Evolutionary conservation across 1,140 invertebrate species (phyloP).

Genomic region (Zaprionus taronus): DNA sequence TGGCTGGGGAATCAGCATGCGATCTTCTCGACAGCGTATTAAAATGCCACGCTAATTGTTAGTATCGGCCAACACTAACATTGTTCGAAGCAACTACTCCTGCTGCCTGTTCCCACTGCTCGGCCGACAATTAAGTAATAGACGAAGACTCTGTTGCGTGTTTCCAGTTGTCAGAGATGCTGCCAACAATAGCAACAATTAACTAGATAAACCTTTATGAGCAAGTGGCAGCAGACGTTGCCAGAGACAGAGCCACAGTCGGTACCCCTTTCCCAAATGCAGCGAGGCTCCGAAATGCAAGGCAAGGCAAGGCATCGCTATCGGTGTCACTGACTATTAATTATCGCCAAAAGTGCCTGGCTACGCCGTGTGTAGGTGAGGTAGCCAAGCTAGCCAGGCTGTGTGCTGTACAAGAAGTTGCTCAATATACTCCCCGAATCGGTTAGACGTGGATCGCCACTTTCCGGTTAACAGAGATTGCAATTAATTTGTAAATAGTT

Average conservation of each 20-base stretch:
- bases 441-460: neutral
- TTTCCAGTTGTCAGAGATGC: conserved; percentile 34
- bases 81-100: neutral
- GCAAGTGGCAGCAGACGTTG: conserved; percentile 44
- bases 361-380: conserved; percentile 55
- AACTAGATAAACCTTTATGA: conserved; percentile 76
- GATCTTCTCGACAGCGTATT: conserved; percentile 80
- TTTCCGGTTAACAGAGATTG: conserved; percentile 24
- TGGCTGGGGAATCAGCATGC: conserved; percentile 72
- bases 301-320: conserved; percentile 54
- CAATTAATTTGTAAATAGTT: conserved; percentile 30
- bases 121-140: conserved; percentile 78
- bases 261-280: neutral
- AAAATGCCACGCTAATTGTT: conserved; percentile 83
- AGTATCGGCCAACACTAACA: conserved; percentile 50
- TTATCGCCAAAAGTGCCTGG: conserved; percentile 55
- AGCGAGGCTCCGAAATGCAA: conserved; percentile 6
- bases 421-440: conserved; percentile 2
- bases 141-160: conserved; percentile 68
- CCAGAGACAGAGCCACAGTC: conserved; percentile 8
- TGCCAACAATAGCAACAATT: conserved; percentile 32
- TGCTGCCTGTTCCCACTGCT: conserved; percentile 14
- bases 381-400: conserved; percentile 10
- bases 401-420: conserved; percentile 12
- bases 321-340: conserved; percentile 68